Percentiles rank a stretch among this genome's conserved stretches.
Evolutionary conservation across 2,888 invertebrate genomes (phyloP).

Genomic region (Lochmaea capreae): DNA sequence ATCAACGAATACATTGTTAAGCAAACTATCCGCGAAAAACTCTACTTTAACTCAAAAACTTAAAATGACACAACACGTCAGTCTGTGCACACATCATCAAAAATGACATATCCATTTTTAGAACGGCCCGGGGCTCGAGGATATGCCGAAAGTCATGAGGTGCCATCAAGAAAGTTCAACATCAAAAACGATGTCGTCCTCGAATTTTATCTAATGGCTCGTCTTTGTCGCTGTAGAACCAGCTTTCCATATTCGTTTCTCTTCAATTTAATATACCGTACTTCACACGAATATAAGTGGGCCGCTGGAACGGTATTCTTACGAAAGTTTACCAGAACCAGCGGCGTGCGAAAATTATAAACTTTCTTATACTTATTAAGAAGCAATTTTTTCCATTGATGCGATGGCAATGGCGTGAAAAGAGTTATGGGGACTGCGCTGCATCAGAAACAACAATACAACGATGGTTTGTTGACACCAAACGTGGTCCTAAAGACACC

Average conservation of each 20-base stretch:
- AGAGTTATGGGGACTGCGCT: too few relatives aligned
- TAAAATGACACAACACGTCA: slow-evolving; percentile 9
- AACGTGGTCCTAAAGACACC: too few relatives aligned
- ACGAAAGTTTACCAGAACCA: slow-evolving; percentile 15
- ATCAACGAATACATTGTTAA: not conserved
- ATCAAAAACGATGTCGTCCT: slow-evolving; percentile 52
- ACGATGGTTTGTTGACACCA: too few relatives aligned
- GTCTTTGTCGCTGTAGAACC: slow-evolving; percentile 58
- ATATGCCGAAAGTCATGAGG: slow-evolving; percentile 62
- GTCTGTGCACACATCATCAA: slow-evolving; percentile 19
- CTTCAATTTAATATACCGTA: not conserved
- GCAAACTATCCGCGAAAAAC: not conserved
- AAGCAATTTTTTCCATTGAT: too few relatives aligned
- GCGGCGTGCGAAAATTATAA: not conserved
- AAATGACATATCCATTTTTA: slow-evolving; percentile 19
- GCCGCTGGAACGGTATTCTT: slow-evolving; percentile 15
- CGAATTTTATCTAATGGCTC: slow-evolving; percentile 60
- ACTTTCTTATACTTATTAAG: not conserved
- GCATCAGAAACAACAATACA: too few relatives aligned
- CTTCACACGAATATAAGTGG: not conserved
- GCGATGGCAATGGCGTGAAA: too few relatives aligned
- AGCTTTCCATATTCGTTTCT: slow-evolving; percentile 49
- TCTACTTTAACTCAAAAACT: not conserved
- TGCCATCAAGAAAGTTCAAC: slow-evolving; percentile 63
- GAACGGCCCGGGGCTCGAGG: slow-evolving; percentile 53